Conservation (phyloP, 2,113 vertebrate species). For the Machaerirhynchus nigripectus region DNA sequence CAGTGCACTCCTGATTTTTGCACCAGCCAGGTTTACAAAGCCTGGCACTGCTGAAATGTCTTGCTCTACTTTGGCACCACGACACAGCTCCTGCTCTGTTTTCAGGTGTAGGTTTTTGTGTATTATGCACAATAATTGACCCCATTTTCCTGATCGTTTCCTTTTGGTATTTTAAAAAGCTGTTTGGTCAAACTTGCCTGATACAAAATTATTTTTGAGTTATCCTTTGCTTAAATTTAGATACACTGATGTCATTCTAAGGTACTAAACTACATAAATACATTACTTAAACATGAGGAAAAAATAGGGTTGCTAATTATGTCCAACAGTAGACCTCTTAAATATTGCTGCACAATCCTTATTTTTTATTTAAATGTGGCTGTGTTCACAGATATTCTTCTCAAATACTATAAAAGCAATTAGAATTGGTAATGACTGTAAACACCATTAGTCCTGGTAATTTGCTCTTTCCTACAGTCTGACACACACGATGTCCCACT, state of each 20-base stretch:
- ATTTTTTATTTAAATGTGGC: not conserved
- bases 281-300: not conserved
- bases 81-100: not conserved
- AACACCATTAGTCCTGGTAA: not conserved
- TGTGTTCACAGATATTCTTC: not conserved
- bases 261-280: not conserved
- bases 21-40: not conserved
- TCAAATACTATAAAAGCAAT: not conserved
- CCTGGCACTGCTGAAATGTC: not conserved
- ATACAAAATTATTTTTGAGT: not conserved
- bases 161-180: not conserved
- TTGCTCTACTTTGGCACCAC: not conserved
- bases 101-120: rapidly evolving
- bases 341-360: not conserved
- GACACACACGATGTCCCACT: not conserved
- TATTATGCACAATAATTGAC: not conserved
- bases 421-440: not conserved
- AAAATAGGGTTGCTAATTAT: not conserved
- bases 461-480: not conserved
- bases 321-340: not conserved
- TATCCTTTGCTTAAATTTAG: not conserved
- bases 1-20: not conserved
- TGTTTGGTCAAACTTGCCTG: not conserved
- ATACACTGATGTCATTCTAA: not conserved
- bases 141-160: not conserved